These are phyloP conservation scores for Prunella strophiata DNA, from an alignment of 2,797 vertebrate species.

Conservation along the genomic window DNA sequence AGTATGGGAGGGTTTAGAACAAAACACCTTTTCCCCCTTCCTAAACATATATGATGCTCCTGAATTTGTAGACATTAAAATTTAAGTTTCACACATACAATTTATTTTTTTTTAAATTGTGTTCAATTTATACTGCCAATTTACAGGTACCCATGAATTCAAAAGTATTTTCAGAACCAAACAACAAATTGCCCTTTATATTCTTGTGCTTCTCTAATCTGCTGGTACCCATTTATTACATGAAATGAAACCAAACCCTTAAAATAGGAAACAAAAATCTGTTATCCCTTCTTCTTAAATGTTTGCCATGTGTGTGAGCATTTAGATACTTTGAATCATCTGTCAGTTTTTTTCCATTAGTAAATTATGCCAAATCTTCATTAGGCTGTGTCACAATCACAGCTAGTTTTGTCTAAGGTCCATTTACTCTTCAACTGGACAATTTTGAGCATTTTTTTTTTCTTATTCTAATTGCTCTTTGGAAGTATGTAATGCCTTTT, in stretches of 20 bases:
- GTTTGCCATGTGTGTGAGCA: background rate
- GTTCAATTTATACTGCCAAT: background rate
- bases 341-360: background rate
- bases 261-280: background rate
- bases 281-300: background rate
- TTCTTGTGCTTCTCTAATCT: background rate
- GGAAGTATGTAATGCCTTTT: background rate
- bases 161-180: background rate
- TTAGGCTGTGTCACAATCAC: background rate
- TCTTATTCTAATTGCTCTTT: background rate
- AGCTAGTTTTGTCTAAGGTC: background rate
- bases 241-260: background rate
- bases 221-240: background rate
- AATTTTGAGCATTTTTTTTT: background rate
- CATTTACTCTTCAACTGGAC: background rate
- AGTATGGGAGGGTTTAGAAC: background rate
- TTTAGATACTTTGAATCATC: background rate
- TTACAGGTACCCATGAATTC: background rate
- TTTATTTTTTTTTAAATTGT: background rate
- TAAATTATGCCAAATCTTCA: background rate
- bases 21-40: background rate
- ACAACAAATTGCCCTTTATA: background rate
- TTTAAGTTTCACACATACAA: background rate
- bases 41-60: background rate
- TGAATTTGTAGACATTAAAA: background rate